Conservation (phyloP, 1,140 invertebrate genomes). For the Berghia stephanieae region DNA sequence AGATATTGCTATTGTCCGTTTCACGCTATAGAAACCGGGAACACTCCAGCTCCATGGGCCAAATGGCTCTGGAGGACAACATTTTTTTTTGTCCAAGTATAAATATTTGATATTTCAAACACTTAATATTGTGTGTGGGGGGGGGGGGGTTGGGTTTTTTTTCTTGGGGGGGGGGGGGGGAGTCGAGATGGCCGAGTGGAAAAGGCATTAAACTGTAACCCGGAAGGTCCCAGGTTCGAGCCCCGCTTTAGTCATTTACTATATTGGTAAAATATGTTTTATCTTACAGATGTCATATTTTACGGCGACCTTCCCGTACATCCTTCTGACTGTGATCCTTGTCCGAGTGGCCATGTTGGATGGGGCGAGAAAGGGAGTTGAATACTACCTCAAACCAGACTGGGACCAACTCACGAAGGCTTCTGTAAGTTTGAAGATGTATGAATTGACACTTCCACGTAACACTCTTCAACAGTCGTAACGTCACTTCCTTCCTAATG, state of each 20-base stretch:
- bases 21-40: no score
- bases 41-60: no score
- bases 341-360: slow-evolving; percentile 73
- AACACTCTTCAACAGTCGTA: no score
- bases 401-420: slow-evolving; percentile 26
- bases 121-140: no score
- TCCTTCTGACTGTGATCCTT: slow-evolving; percentile 64
- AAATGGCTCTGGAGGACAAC: no score
- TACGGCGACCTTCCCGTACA: slow-evolving; percentile 62
- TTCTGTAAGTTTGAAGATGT: slow-evolving; percentile 20
- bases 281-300: slow-evolving; percentile 39
- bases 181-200: not conserved
- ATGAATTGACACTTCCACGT: no score
- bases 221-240: not conserved
- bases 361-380: slow-evolving; percentile 80
- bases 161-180: not conserved
- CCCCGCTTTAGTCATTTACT: not conserved
- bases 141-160: not conserved
- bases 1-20: no score
- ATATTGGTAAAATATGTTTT: not conserved
- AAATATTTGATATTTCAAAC: no score
- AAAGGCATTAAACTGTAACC: not conserved
- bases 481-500: no score
- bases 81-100: no score
- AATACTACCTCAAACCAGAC: slow-evolving; percentile 81